These are phyloP conservation scores for Sinopyrophorus schimmeli DNA, from an alignment of 2,888 invertebrate species.

Conservation along the genomic window DNA sequence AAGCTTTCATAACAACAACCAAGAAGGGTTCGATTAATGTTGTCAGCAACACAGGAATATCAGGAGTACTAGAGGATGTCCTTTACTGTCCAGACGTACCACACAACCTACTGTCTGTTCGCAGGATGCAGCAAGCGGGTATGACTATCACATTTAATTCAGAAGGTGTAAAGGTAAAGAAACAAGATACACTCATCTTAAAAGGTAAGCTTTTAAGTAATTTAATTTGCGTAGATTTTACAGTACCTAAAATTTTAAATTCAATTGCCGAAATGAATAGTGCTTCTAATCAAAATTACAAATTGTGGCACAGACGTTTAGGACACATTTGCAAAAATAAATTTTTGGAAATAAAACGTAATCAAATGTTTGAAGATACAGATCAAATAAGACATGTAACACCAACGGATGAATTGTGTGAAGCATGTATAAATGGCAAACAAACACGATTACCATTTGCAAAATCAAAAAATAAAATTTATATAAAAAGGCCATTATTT, in stretches of 20 bases:
- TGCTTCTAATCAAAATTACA: conserved; percentile 26
- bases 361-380: conserved; percentile 36
- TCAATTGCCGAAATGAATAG: not conserved
- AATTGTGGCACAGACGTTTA: conserved; percentile 42
- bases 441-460: conserved; percentile 22
- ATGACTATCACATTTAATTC: conserved; percentile 42
- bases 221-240: not conserved
- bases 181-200: conserved; percentile 33
- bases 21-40: conserved; percentile 37
- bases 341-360: conserved; percentile 37
- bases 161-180: conserved; percentile 37
- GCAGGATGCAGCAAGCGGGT: conserved; percentile 39
- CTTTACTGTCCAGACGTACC: conserved; percentile 44
- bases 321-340: conserved; percentile 40
- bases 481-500: conserved; percentile 25
- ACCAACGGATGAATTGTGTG: conserved; percentile 19
- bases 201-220: conserved; percentile 37
- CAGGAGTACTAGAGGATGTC: conserved; percentile 35
- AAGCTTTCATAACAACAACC: conserved; percentile 19
- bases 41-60: conserved; percentile 36
- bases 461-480: conserved; percentile 19
- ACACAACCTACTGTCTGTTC: conserved; percentile 43
- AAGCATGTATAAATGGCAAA: conserved; percentile 29
- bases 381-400: conserved; percentile 29
- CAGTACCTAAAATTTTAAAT: not conserved